Conservation (phyloP, 2,113 vertebrate genomes). For the Trogon surrucura region DNA sequence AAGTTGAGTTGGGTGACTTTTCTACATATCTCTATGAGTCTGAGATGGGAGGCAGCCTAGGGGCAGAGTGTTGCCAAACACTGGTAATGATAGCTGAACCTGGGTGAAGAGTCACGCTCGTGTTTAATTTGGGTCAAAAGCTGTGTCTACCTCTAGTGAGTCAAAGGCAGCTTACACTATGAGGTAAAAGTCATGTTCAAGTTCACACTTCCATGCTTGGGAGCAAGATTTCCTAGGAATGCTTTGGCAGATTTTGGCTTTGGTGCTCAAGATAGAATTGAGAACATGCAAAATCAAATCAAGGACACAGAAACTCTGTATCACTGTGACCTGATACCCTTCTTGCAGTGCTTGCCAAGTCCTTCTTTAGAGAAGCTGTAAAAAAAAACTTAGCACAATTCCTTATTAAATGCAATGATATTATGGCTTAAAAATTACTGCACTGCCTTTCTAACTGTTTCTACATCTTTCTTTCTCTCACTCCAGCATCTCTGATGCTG, state of each 20-base stretch:
- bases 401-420: not conserved
- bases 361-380: not conserved
- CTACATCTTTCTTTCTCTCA: not conserved
- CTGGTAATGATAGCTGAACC: not conserved
- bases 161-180: not conserved
- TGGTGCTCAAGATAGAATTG: not conserved
- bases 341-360: not conserved
- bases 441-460: not conserved
- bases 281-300: not conserved
- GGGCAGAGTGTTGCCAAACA: not conserved
- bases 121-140: not conserved
- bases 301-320: not conserved
- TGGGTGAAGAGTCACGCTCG: accelerated
- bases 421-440: not conserved
- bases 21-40: not conserved
- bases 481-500: not conserved
- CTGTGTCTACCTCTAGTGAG: not conserved
- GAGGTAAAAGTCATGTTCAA: not conserved
- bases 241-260: not conserved
- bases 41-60: not conserved
- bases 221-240: not conserved
- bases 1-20: not conserved
- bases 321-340: not conserved
- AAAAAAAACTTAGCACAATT: not conserved
- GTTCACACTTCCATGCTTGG: not conserved